Evolutionary conservation across 2,797 vertebrate species (phyloP).

Genomic region (Euthynnus affinis): DNA sequence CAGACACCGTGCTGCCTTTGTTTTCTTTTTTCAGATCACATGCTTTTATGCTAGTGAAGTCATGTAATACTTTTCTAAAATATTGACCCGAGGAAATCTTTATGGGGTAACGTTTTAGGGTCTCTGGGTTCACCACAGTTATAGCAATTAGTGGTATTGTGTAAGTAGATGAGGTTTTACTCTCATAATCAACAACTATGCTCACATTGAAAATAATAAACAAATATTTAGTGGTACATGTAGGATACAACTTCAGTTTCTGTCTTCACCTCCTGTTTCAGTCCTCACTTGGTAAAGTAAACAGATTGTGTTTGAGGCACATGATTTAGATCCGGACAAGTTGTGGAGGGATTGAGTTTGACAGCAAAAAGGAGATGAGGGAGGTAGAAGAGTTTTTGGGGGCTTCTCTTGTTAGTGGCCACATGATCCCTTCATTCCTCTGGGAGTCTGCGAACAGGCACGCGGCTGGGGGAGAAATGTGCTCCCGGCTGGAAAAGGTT

Average conservation of each 20-base stretch:
- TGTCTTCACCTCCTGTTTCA: neutral
- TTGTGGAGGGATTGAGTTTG: conserved; percentile 19
- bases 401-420: conserved; percentile 73
- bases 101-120: conserved; percentile 15
- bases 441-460: conserved; percentile 63
- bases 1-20: conserved; percentile 44
- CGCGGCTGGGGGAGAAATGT: conserved; percentile 72
- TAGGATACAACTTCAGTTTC: neutral
- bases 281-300: conserved; percentile 35
- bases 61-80: conserved; percentile 51
- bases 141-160: conserved; percentile 6
- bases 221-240: neutral
- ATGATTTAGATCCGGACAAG: conserved; percentile 48
- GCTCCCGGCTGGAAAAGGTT: conserved; percentile 78
- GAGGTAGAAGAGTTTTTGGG: conserved; percentile 44
- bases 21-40: conserved; percentile 49
- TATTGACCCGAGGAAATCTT: conserved; percentile 38
- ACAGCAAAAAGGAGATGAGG: conserved; percentile 43
- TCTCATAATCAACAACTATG: conserved; percentile 6
- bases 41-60: conserved; percentile 47
- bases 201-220: neutral
- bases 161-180: neutral
- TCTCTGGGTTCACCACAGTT: conserved; percentile 10
- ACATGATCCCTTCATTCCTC: conserved; percentile 73
- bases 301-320: conserved; percentile 39